Evolutionary conservation across 2,888 invertebrate species (phyloP), one percentile per base, ranked within the genome.

Genomic region (Frankliniella fusca): DNA sequence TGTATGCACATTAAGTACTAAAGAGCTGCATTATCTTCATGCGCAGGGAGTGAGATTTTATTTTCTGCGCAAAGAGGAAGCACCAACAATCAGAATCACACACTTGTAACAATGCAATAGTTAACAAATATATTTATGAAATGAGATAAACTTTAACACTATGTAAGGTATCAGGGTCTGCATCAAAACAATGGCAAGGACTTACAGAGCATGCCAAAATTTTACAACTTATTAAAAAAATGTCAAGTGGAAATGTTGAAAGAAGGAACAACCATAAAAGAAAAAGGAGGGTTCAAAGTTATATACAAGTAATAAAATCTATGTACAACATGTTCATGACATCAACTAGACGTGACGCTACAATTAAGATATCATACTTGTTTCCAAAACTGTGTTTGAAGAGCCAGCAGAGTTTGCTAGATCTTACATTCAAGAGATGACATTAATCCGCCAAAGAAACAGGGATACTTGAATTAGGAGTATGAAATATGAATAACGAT

Each of bases 401-500:
- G 18, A 54, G 54, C 54, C 15, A 54, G 54, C 54, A 54, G 15
- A 15, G 5, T 9, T 20, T 54, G 54, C 54, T 54, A 54, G 15
- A 54, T 54, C 20, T 54, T 54, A 12, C 5, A 54, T 20, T 27
- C 61, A 18, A 61, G 70, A 76, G 70, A 27, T 38, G 27, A 76
- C 9, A 27, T 76, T 76, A 27, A 76, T 23, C 27, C 3, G 70
- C 70, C 27, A 23, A 23, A 76, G 12, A 76, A 76, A 76, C 12
- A 11, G 27, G 70, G 70, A 76, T 76, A 27, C 70, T 38, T 38
- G 38, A 38, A 12, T 76, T 76, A 76, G 27, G 27, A 76, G 27
- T 76, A 76, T 76, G 27, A 76, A 76, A 76, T 27, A 76, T 76
- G 70, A 76, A 76, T 76, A 76, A 76, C 70, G 27, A 76, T 76